These are phyloP conservation scores for Melanostoma scalare DNA, from an alignment of 2,888 invertebrate species.

Conservation along the genomic window DNA sequence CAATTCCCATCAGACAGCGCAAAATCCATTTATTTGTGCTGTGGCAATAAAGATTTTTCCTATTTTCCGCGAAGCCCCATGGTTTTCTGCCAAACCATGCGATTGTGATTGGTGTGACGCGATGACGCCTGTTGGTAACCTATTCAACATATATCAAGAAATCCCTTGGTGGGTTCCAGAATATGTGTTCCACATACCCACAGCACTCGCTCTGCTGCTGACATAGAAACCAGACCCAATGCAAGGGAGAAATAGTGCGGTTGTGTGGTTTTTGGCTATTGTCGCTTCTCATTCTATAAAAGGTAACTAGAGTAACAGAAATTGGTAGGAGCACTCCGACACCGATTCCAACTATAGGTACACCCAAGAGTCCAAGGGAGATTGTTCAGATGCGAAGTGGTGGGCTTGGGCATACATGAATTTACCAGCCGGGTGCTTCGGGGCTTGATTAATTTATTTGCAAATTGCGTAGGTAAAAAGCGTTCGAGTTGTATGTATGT, in stretches of 20 bases:
- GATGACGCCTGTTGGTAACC: constrained; percentile 61
- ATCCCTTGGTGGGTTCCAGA: constrained; percentile 39
- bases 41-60: constrained; percentile 68
- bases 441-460: constrained; percentile 72
- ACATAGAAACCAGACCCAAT: constrained; percentile 40
- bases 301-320: constrained; percentile 68
- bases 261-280: constrained; percentile 31
- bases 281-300: constrained; percentile 40
- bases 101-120: constrained; percentile 68
- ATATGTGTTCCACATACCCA: constrained; percentile 27
- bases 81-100: constrained; percentile 51
- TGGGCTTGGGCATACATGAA: not conserved
- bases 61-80: constrained; percentile 63
- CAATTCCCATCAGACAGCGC: constrained; percentile 33
- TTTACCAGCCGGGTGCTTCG: constrained; percentile 34
- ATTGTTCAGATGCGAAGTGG: not conserved
- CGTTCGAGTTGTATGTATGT: constrained; percentile 16
- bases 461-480: constrained; percentile 68
- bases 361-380: not conserved
- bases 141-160: constrained; percentile 28
- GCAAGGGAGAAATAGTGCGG: constrained; percentile 30
- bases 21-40: constrained; percentile 66
- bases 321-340: constrained; percentile 51
- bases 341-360: constrained; percentile 22
- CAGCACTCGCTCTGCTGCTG: constrained; percentile 6